Percentiles rank a stretch among this genome's conserved stretches.
phyloP scores from a whole-genome alignment of 2,113 vertebrate genomes.

The Corapipo altera region DNA sequence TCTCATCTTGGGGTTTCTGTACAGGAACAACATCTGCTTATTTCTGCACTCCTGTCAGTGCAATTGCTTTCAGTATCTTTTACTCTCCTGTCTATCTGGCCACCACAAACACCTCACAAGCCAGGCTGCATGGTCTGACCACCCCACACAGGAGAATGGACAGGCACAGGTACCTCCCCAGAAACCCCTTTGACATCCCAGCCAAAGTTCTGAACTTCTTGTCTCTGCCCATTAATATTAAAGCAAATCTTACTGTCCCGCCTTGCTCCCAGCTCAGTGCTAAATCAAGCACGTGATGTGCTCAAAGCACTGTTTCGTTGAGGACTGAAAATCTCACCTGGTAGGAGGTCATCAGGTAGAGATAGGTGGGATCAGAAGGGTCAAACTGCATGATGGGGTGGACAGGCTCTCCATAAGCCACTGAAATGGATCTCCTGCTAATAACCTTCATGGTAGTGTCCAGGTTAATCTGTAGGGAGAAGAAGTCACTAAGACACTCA shows the following conservation, averaged over 20 bases:
- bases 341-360: conserved; percentile 95
- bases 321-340: conserved; percentile 79
- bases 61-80: rapidly evolving
- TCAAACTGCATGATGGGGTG: conserved; percentile 97
- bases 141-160: background rate
- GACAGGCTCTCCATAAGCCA: conserved; percentile 85
- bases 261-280: background rate
- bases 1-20: background rate
- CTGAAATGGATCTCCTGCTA: conserved; percentile 80
- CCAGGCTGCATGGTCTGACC: background rate
- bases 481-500: background rate
- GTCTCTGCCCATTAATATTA: background rate
- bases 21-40: background rate
- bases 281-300: rapidly evolving
- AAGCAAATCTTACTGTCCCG: background rate
- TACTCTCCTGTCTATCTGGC: background rate
- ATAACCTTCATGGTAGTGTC: conserved; percentile 79
- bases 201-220: background rate
- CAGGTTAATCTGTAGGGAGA: conserved; percentile 83
- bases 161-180: background rate
- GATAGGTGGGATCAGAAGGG: conserved; percentile 86
- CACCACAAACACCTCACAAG: background rate
- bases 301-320: background rate
- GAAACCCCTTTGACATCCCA: background rate
- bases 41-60: background rate